Evolutionary conservation across 1,140 invertebrate genomes (phyloP).

Genomic region (Tenebrio molitor): DNA sequence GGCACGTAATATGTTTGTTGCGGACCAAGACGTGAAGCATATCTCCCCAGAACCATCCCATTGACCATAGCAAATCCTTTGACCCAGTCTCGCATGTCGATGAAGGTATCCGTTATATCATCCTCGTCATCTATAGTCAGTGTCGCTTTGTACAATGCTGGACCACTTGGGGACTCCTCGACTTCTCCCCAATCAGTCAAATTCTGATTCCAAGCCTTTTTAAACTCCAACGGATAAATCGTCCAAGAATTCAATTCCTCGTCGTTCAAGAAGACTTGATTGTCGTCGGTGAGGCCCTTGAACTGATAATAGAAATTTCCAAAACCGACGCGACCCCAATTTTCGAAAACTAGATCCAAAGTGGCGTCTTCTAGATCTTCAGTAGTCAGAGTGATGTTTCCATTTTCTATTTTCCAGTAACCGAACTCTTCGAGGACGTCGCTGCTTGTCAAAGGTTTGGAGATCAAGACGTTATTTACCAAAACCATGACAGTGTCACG

Average conservation of each 20-base stretch:
- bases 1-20: constrained; percentile 73
- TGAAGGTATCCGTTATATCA: constrained; percentile 51
- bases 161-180: constrained; percentile 42
- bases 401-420: constrained; percentile 66
- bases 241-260: constrained; percentile 66
- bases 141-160: constrained; percentile 58
- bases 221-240: constrained; percentile 71
- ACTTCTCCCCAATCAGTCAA: constrained; percentile 50
- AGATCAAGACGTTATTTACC: constrained; percentile 65
- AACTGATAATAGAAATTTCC: constrained; percentile 65
- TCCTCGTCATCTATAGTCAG: constrained; percentile 26
- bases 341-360: constrained; percentile 73
- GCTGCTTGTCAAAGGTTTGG: constrained; percentile 59
- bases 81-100: constrained; percentile 67
- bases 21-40: constrained; percentile 71
- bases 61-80: constrained; percentile 76
- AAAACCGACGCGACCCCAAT: constrained; percentile 73
- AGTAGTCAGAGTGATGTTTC: constrained; percentile 49
- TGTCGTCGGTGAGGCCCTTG: constrained; percentile 68
- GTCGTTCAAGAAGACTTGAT: constrained; percentile 66
- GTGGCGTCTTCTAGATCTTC: constrained; percentile 57
- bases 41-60: constrained; percentile 75
- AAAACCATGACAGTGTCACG: constrained; percentile 70
- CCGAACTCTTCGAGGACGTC: constrained; percentile 66
- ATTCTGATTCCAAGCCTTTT: constrained; percentile 63